Evolutionary conservation across 2,888 invertebrate species (phyloP).

Genomic region (Drosophila nigritarsus): DNA sequence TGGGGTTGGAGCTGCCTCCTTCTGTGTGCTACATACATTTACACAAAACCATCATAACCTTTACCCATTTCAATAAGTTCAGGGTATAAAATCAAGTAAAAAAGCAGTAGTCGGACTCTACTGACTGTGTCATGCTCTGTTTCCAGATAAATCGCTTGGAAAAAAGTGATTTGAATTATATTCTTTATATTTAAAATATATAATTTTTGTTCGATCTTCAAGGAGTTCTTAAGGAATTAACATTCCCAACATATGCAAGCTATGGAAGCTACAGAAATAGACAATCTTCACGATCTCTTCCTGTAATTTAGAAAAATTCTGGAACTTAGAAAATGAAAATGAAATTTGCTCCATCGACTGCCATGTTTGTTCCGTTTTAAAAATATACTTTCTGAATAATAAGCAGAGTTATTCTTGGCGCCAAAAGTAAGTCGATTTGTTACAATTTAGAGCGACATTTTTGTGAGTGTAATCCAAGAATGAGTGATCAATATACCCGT

Average conservation of each 20-base stretch:
- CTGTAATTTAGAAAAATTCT: background rate
- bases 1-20: background rate
- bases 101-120: background rate
- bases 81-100: background rate
- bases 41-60: background rate
- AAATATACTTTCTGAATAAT: too few relatives aligned
- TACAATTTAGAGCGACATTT: background rate
- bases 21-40: background rate
- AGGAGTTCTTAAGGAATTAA: background rate
- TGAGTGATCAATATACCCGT: background rate
- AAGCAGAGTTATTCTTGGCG: too few relatives aligned
- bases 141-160: too few relatives aligned
- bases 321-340: background rate
- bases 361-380: background rate
- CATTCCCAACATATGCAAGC: background rate
- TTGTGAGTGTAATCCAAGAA: background rate
- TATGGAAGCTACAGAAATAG: background rate
- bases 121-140: background rate
- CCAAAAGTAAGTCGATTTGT: background rate
- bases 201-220: background rate
- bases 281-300: background rate
- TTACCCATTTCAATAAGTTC: background rate
- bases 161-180: too few relatives aligned
- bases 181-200: background rate
- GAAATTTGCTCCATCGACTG: background rate